phyloP scores from a whole-genome alignment of 2,888 invertebrate species.

The Keiferia lycopersicella region DNA sequence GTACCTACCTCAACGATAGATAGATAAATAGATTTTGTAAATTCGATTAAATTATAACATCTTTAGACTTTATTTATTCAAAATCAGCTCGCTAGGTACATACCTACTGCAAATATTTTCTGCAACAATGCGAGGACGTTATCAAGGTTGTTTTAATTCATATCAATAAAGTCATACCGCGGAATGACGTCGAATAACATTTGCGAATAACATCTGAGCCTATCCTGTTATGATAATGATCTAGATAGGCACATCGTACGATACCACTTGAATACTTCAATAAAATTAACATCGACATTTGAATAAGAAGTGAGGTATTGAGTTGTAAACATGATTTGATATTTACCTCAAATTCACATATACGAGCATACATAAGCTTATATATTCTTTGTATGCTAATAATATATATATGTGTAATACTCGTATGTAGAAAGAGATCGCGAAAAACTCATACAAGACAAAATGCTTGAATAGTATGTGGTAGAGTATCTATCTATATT shows the following conservation, averaged over 20 bases:
- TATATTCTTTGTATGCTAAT: no score
- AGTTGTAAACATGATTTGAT: not conserved
- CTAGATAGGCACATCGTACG: not conserved
- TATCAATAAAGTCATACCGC: constrained; percentile 15
- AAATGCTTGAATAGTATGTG: no score
- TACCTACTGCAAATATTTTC: not conserved
- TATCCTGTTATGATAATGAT: not conserved
- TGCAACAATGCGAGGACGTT: not conserved
- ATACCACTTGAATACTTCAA: not conserved
- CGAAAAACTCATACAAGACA: no score
- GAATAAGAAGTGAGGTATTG: not conserved
- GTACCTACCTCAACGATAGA: no score
- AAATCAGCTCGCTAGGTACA: no score
- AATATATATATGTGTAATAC: no score
- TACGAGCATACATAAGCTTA: not conserved
- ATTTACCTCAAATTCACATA: not conserved
- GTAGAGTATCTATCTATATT: no score
- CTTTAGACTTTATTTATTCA: no score
- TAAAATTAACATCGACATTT: not conserved
- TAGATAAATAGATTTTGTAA: no score
- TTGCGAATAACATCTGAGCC: not conserved
- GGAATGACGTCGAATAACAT: not conserved
- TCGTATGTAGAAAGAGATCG: no score
- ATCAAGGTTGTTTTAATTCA: constrained; percentile 23
- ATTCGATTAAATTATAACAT: no score